Conservation (phyloP, 1,140 invertebrate genomes). For the Vollenhovia emeryi region DNA sequence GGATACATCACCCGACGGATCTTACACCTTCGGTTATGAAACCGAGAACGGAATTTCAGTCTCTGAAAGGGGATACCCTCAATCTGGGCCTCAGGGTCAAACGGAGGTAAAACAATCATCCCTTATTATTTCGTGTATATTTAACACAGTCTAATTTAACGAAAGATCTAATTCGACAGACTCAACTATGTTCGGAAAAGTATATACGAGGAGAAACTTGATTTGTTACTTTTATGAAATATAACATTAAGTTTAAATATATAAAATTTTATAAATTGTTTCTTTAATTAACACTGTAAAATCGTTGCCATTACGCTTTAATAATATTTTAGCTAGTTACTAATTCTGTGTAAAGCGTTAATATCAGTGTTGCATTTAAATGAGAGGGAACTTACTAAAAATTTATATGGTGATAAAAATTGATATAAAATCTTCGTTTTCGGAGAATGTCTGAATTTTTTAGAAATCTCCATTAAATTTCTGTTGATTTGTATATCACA, state of each 20-base stretch:
- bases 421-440: no score
- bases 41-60: constrained; percentile 84
- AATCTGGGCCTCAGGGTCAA: constrained; percentile 79
- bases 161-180: not conserved
- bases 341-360: not conserved
- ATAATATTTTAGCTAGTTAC: not conserved
- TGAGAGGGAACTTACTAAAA: not conserved
- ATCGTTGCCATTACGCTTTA: not conserved
- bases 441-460: not conserved
- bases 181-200: no score
- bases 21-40: constrained; percentile 81
- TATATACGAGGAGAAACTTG: not conserved
- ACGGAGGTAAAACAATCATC: constrained; percentile 72
- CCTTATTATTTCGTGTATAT: not conserved
- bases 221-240: not conserved
- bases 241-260: not conserved
- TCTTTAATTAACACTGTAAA: not conserved
- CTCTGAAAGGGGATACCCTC: constrained; percentile 81
- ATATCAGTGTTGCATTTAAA: not conserved
- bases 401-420: no score
- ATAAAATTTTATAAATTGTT: not conserved
- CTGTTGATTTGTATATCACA: not conserved
- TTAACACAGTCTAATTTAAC: not conserved
- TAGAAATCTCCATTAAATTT: not conserved
- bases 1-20: constrained; percentile 80